Evolutionary conservation across 2,797 vertebrate genomes (phyloP).

Genomic region (Lutjanus campechanus): DNA sequence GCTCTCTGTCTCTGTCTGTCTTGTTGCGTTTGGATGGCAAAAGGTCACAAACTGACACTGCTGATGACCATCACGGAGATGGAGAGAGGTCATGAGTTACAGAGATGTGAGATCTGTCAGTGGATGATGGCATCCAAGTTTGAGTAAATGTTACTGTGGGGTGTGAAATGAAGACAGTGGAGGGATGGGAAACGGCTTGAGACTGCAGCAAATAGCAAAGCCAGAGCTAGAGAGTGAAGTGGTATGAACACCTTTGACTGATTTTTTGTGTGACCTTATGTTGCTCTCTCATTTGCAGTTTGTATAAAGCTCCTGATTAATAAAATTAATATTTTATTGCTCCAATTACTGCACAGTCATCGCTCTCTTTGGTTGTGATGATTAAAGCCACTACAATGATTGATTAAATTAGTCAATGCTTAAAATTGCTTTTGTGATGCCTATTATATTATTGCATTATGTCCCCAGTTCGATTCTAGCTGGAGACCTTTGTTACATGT

Average conservation of each 20-base stretch:
- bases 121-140: conserved; percentile 24
- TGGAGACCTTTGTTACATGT: background rate
- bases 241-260: background rate
- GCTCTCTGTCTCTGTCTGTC: conserved; percentile 8
- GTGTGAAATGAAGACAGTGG: conserved; percentile 27
- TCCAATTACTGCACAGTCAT: background rate
- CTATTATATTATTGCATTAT: background rate
- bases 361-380: background rate
- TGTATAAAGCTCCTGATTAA: background rate
- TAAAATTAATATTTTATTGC: conserved; percentile 1
- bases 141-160: conserved; percentile 47
- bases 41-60: conserved; percentile 42
- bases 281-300: background rate
- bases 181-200: background rate
- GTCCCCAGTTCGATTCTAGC: background rate
- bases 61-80: conserved; percentile 54
- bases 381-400: background rate
- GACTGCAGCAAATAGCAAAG: conserved; percentile 4
- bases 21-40: conserved; percentile 26
- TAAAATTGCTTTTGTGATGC: background rate
- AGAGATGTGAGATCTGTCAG: conserved; percentile 54
- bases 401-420: background rate
- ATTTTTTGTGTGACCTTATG: background rate
- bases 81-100: conserved; percentile 36
- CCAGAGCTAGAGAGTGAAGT: background rate